These are phyloP conservation scores for Apteryx mantelli DNA, from an alignment of 2,113 vertebrate species.

Conservation along the genomic window DNA sequence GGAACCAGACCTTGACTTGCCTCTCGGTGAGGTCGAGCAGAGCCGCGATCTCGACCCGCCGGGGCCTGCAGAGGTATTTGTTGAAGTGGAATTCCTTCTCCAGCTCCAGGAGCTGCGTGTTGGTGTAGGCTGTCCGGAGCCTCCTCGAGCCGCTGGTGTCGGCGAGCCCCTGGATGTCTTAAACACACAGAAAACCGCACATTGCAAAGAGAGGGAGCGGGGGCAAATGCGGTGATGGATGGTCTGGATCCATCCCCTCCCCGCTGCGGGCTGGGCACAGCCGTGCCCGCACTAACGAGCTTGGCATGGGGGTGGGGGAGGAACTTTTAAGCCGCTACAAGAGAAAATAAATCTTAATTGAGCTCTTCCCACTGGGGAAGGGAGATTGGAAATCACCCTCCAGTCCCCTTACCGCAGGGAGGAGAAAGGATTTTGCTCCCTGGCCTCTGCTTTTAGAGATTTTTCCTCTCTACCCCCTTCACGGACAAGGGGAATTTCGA, in stretches of 20 bases:
- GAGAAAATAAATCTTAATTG: background rate
- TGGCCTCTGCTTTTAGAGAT: background rate
- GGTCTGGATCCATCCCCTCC: background rate
- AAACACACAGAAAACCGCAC: background rate
- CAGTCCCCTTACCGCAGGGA: background rate
- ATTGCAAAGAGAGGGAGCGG: background rate
- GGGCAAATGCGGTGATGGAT: background rate
- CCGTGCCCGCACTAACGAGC: background rate
- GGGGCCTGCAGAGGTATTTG: constrained; percentile 94
- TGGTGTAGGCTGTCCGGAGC: constrained; percentile 95
- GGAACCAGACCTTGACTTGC: constrained; percentile 98
- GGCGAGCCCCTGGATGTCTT: constrained; percentile 81
- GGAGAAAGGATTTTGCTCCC: background rate
- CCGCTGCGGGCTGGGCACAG: background rate
- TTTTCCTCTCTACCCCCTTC: background rate
- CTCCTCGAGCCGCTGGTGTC: constrained; percentile 86
- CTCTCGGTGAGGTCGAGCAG: constrained; percentile 92
- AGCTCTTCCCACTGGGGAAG: background rate
- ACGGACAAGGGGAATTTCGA: background rate
- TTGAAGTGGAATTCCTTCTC: constrained; percentile 99
- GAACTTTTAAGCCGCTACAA: background rate
- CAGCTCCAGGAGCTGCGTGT: constrained; percentile 95
- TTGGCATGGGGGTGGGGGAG: fast-evolving
- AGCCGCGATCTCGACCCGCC: constrained; percentile 94
- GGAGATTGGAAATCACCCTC: background rate